phyloP scores from a whole-genome alignment of 2,888 invertebrate genomes.

The Flabesymbios commensalis region DNA sequence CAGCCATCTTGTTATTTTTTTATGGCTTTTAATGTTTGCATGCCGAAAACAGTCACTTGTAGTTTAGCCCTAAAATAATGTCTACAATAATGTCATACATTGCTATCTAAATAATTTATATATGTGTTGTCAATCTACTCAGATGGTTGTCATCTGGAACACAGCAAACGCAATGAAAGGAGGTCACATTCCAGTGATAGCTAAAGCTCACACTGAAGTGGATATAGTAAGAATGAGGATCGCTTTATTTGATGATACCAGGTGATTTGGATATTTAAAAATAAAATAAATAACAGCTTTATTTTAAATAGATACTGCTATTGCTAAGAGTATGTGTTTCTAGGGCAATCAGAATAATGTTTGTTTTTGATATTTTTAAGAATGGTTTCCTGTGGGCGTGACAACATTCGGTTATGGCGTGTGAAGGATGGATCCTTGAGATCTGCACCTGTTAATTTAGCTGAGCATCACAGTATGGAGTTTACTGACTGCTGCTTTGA shows the following conservation, averaged over 20 bases:
- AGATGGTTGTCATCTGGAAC: conserved; percentile 59
- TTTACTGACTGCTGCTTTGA: conserved; percentile 59
- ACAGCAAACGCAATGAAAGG: conserved; percentile 48
- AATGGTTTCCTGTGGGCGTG: conserved; percentile 60
- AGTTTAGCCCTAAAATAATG: too few species aligned
- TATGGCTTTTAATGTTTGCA: too few species aligned
- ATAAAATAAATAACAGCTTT: not conserved
- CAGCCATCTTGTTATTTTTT: too few species aligned
- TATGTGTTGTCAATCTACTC: too few species aligned
- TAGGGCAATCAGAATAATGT: too few species aligned
- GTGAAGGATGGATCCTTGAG: conserved; percentile 56
- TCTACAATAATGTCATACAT: too few species aligned
- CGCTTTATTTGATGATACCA: conserved; percentile 57
- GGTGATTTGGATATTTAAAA: conserved; percentile 34
- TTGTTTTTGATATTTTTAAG: conserved; percentile 32
- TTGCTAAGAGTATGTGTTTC: too few species aligned
- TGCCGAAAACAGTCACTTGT: too few species aligned
- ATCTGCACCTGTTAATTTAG: conserved; percentile 57
- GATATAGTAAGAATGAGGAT: conserved; percentile 55
- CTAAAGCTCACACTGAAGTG: conserved; percentile 60
- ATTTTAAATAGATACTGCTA: not conserved
- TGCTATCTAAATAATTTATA: too few species aligned
- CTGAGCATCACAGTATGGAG: conserved; percentile 56
- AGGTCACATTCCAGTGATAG: conserved; percentile 53
- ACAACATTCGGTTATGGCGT: conserved; percentile 60